Percentiles rank a stretch among this genome's conserved stretches.
Conservation (phyloP, 2,888 invertebrate species). For the Himalopsyche anomala region DNA sequence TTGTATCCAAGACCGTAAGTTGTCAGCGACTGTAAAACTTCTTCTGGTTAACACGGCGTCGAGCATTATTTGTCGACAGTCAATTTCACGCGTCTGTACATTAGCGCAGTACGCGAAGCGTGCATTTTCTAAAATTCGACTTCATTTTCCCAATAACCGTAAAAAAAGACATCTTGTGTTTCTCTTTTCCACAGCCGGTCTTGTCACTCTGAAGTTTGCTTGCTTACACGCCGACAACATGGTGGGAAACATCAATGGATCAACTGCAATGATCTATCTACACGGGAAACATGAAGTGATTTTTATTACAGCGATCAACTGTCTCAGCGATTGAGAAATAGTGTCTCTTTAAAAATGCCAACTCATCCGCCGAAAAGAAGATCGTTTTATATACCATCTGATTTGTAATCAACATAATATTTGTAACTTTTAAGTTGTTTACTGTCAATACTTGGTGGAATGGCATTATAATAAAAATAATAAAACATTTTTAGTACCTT, state of each 20-base stretch:
- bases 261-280: background rate
- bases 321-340: background rate
- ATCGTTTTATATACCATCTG: too few species aligned
- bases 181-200: slow-evolving; percentile 2
- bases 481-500: too few species aligned
- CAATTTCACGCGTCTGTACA: slow-evolving; percentile 47
- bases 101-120: slow-evolving; percentile 32
- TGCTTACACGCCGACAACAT: background rate
- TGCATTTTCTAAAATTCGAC: slow-evolving; percentile 44
- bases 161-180: slow-evolving; percentile 41
- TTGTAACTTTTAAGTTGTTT: too few species aligned
- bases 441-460: too few species aligned
- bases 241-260: slow-evolving; percentile 23
- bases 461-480: too few species aligned
- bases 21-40: background rate
- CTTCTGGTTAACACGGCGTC: background rate
- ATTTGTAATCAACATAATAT: too few species aligned
- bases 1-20: background rate
- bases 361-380: too few species aligned
- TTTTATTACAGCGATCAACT: background rate
- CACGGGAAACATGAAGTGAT: background rate
- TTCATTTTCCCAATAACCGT: slow-evolving; percentile 39
- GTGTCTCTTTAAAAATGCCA: too few species aligned
- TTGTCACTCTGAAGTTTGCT: background rate
- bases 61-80: slow-evolving; percentile 43